Conservation (phyloP, 2,113 vertebrate genomes). For the Panurus biarmicus region DNA sequence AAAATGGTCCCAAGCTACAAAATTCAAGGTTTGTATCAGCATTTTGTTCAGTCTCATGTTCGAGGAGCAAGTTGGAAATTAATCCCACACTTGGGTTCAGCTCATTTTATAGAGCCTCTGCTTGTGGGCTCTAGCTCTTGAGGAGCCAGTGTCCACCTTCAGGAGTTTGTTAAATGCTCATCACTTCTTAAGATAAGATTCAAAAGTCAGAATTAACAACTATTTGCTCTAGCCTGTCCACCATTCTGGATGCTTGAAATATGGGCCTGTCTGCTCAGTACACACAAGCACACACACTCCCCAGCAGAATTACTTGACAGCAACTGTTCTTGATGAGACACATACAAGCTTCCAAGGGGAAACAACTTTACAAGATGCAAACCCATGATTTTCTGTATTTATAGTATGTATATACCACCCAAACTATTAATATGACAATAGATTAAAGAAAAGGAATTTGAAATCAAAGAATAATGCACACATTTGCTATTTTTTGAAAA, state of each 20-base stretch:
- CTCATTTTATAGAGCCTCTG: not conserved
- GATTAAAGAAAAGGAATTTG: not conserved
- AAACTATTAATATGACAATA: not conserved
- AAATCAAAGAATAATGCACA: not conserved
- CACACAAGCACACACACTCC: not conserved
- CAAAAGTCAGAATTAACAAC: not conserved
- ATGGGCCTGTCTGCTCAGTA: not conserved
- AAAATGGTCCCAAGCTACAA: not conserved
- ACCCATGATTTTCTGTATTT: not conserved
- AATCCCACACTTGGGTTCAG: not conserved
- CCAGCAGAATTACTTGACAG: not conserved
- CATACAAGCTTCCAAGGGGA: not conserved
- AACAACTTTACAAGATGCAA: not conserved
- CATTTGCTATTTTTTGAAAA: not conserved
- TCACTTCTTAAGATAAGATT: not conserved
- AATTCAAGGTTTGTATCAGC: not conserved
- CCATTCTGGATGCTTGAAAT: not conserved
- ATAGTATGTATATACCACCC: not conserved
- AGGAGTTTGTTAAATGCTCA: not conserved
- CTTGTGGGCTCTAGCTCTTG: not conserved
- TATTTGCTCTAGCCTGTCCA: not conserved
- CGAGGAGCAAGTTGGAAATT: not conserved
- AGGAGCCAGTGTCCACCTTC: not conserved
- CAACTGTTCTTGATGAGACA: not conserved
- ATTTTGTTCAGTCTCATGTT: not conserved